Base-by-base conservation (phyloP, 2,888 invertebrate genomes). In the Campopleginae sp. region DNA sequence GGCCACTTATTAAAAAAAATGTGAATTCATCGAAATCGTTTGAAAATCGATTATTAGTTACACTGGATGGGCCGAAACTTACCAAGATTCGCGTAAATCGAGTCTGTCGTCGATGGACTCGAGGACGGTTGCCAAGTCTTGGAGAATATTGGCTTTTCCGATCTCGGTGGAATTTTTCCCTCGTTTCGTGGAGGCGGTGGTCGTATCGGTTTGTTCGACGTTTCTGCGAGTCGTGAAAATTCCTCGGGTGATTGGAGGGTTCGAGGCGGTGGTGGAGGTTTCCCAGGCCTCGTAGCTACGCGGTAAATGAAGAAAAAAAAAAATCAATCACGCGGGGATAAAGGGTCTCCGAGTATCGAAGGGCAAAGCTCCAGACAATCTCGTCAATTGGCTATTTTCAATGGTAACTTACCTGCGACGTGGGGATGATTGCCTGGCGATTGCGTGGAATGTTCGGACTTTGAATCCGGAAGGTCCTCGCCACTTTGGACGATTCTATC, bases 41-140 rank as follows among this genome's bases (percentile, higher is more conserved):
- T 72, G 63, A 58, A 58, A 51, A 63, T 75, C 79, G 78, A 48
- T 72, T 42, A 88, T 93, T 92, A 93, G 92, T 93, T 93, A 91
- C 93, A 93, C 91, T 93, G 93, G 89, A 93, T 93, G 88, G 93
- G 93, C 91, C 93, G 91, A 89, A 92, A 94, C 95, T 95, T 94
- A 96, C 96, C 97, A 93, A 97, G 95, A 94, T 98, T 98, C 87
- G 97, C 97, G 94, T 98, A 98, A 91, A 97, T 93, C 88, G 93
- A 93, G 89, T 93, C 94, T 74, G 90, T 70, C 61, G 86, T 65
- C 85, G 89, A 86, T 7, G 88, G 89, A 86, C 48, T 88, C 82
- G 82, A 86, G 83, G 87, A 76, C 54, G 90, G 88, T 80, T 89
- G 90, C 90, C 90, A 87, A 23, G 74, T 83, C 74, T 85, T 86